A percentile compares a stretch with the other conserved stretches of the same genome.
Evolutionary conservation across 2,797 vertebrate genomes (phyloP).

Genomic region (Myotis findleyi): DNA sequence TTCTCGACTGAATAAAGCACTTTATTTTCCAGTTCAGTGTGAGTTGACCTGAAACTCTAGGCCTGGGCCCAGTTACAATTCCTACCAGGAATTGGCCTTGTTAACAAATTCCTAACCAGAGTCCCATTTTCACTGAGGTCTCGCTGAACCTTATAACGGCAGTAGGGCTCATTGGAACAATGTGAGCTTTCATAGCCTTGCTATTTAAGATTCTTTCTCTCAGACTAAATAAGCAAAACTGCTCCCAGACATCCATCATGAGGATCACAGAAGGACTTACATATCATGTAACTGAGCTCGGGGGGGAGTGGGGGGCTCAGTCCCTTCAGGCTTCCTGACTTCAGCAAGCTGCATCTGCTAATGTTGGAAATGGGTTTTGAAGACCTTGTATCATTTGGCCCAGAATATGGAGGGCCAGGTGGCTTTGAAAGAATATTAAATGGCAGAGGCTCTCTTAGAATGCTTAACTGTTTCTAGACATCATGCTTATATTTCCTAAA

Average conservation of each 20-base stretch:
- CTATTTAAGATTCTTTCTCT: conserved; percentile 78
- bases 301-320: neutral
- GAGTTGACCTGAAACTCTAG: conserved; percentile 48
- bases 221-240: conserved; percentile 79
- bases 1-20: conserved; percentile 37
- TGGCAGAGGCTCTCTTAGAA: conserved; percentile 78
- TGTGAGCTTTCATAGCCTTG: conserved; percentile 76
- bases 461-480: conserved; percentile 77
- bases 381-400: conserved; percentile 82
- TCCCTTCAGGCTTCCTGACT: conserved; percentile 67
- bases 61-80: conserved; percentile 57
- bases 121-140: conserved; percentile 60
- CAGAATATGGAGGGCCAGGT: conserved; percentile 83
- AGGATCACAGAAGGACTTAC: conserved; percentile 12
- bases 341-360: conserved; percentile 65
- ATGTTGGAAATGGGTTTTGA: conserved; percentile 70
- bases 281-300: conserved; percentile 59
- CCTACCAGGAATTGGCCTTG: conserved; percentile 61
- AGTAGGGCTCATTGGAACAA: conserved; percentile 59
- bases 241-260: conserved; percentile 70
- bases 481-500: conserved; percentile 76
- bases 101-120: conserved; percentile 66
- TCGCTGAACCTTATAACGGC: conserved; percentile 11
- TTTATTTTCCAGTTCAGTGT: conserved; percentile 35
- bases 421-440: conserved; percentile 84